Base-by-base conservation (phyloP, 2,797 vertebrate species). In the Synanceia verrucosa region DNA sequence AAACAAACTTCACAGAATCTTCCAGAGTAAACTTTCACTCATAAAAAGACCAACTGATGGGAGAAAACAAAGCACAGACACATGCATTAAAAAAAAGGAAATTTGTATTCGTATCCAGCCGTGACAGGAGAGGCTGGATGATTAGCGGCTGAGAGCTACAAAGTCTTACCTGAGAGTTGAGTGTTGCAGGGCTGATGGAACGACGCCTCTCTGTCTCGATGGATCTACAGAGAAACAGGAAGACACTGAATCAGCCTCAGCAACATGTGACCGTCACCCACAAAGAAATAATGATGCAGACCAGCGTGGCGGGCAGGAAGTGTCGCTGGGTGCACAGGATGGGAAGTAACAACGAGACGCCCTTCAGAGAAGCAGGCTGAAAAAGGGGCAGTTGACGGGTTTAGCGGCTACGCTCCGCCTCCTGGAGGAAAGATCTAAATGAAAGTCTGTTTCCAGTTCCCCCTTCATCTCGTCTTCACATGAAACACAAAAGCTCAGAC, bases 201-300 rank as follows among this genome's bases (percentile, higher is more conserved):
- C 89, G 95, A 96, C 59, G 90, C 90, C 73, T 96, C 97, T 24
- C 88, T 95, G 79, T 96, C 97, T 55, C 93, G 93, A 77, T 98
- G 98, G 78, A 99, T 99, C 97, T 99, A 83, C 76, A 74, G 53
- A 91, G 88, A 91, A 93, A 94, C 89, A 94, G 93, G 93, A 94
- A 94, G 91, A 92, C 71, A 84, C 77, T 86, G 82, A 89, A 89
- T 91, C 83, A 91, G 87, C 71, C 82, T 85, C 79, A 61, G 80
- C 70, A 78, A 64, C 87, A 91, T 90, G 91, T 92, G 91, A 92
- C 78, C 79, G 46, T 88, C 88, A 86, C 65, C 78, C 80, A 63
- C 85, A 76, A 57, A 84, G 82, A 89, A 76, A 69, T 75, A 71
- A 84, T 86, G 87, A 91, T 89, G 89, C 82, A 79, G 84, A 83